These are phyloP conservation scores for Ganaspis brasiliensis DNA, from an alignment of 2,888 invertebrate species.

Conservation along the genomic window DNA sequence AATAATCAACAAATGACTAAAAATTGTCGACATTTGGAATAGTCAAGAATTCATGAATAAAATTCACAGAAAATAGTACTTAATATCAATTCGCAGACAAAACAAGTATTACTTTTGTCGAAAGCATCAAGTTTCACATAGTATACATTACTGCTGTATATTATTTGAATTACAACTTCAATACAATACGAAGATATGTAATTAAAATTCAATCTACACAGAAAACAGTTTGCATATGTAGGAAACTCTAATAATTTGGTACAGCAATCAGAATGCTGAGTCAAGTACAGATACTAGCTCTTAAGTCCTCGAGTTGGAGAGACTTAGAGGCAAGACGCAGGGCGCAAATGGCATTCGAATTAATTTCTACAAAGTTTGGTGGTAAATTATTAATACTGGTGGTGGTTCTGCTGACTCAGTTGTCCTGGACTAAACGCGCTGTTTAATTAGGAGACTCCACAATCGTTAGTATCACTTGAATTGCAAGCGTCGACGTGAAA, in stretches of 20 bases:
- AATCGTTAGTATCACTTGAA: constrained; percentile 64
- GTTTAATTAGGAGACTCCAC: constrained; percentile 73
- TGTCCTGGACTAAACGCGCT: constrained; percentile 66
- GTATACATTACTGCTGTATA: not conserved
- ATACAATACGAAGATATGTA: not conserved
- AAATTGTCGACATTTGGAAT: no score
- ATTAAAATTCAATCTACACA: constrained; percentile 8
- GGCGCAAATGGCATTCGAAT: constrained; percentile 69
- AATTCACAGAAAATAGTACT: no score
- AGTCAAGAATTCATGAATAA: no score
- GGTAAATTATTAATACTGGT: constrained; percentile 70
- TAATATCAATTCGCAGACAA: no score
- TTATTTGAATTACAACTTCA: not conserved
- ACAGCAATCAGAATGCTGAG: constrained; percentile 54
- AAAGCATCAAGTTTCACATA: not conserved
- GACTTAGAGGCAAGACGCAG: constrained; percentile 65
- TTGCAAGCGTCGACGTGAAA: constrained; percentile 45
- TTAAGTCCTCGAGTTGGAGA: constrained; percentile 64
- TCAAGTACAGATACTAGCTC: constrained; percentile 53
- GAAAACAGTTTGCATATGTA: constrained; percentile 26
- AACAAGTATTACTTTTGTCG: no score
- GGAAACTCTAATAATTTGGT: not conserved
- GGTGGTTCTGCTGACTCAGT: constrained; percentile 65
- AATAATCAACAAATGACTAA: no score
- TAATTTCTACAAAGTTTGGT: constrained; percentile 70